A percentile compares a stretch with the other conserved stretches of the same genome.
Conservation (phyloP, 2,797 vertebrate species). For the Falco naumanni region DNA sequence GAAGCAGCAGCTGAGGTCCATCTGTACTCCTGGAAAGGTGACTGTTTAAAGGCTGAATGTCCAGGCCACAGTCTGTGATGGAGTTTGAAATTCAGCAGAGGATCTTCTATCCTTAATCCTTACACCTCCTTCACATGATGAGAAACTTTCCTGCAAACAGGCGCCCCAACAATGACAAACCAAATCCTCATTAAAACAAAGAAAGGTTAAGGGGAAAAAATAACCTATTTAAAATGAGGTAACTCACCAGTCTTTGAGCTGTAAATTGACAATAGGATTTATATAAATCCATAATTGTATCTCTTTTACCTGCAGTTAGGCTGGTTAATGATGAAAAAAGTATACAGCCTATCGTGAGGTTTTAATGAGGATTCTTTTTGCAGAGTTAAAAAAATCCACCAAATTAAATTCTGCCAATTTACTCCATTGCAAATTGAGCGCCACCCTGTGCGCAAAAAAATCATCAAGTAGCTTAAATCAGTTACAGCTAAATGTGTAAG, state of each 20-base stretch:
- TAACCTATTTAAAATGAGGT: slow-evolving; percentile 86
- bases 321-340: slow-evolving; percentile 93
- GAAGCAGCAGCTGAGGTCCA: neutral
- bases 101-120: slow-evolving; percentile 47
- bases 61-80: neutral
- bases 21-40: neutral
- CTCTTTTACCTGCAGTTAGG: slow-evolving; percentile 93
- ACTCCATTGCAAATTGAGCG: slow-evolving; percentile 91
- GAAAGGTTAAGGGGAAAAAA: slow-evolving; percentile 85
- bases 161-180: slow-evolving; percentile 79
- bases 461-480: slow-evolving; percentile 88
- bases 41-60: slow-evolving; percentile 3
- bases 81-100: slow-evolving; percentile 62
- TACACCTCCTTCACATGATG: slow-evolving; percentile 61
- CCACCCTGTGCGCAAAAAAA: slow-evolving; percentile 87
- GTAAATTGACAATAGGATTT: slow-evolving; percentile 98
- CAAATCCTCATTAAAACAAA: slow-evolving; percentile 92
- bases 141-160: slow-evolving; percentile 79
- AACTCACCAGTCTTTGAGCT: slow-evolving; percentile 89
- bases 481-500: slow-evolving; percentile 92
- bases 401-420: slow-evolving; percentile 99
- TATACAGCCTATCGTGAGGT: slow-evolving; percentile 84
- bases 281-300: slow-evolving; percentile 96
- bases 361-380: slow-evolving; percentile 98
- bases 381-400: slow-evolving; percentile 97